Evolutionary conservation across 2,113 vertebrate species (phyloP), one percentile per base, ranked within the genome.

Genomic region (Myodes glareolus): DNA sequence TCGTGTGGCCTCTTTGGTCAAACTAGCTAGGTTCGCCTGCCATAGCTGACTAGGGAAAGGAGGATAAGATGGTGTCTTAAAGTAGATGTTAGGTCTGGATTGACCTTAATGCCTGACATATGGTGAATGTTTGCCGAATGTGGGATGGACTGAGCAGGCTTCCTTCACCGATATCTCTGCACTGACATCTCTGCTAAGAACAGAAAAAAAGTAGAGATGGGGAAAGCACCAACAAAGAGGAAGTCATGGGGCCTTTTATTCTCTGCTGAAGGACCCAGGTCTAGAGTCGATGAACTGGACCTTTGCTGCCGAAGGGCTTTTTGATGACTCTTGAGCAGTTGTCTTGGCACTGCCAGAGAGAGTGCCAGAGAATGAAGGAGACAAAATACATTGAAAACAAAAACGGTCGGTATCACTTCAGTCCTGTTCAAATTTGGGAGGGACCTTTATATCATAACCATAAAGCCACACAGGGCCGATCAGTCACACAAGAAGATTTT

Each of bases 391-490:
- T 81, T 95, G 92, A 97, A 94, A 97, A 97, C 29, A 11, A 97
- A 96, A 97, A 98, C 91, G 98, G 98, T 98, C 98, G 98, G 98
- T 98, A 97, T 98, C 96, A 97, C 97, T 98, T 96, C 97, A 98
- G 95, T 98, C 91, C 97, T 98, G 92, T 98, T 98, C 98, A 97
- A 96, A 97, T 98, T 96, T 96, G 61, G 97, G 97, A 97, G 96
- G 81, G 96, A 97, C 93, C 96, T 97, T 97, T 98, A 39, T 97
- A 98, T 98, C 95, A 97, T 98, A 97, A 98, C 97, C 6, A 12
- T 97, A 98, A 90, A 98, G 84, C 95, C 97, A 98, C 96, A 96
- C 89, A 96, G 88, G 86, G 86, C 95, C 72, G 75, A 86, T 75
- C 92, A 73, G 95, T 98, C 87, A 82, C 90, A n/a, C 85, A 94